A percentile compares a stretch with the other conserved stretches of the same genome.
Evolutionary conservation across 2,797 vertebrate species (phyloP).

Genomic region (Notoglanidium macrostoma): DNA sequence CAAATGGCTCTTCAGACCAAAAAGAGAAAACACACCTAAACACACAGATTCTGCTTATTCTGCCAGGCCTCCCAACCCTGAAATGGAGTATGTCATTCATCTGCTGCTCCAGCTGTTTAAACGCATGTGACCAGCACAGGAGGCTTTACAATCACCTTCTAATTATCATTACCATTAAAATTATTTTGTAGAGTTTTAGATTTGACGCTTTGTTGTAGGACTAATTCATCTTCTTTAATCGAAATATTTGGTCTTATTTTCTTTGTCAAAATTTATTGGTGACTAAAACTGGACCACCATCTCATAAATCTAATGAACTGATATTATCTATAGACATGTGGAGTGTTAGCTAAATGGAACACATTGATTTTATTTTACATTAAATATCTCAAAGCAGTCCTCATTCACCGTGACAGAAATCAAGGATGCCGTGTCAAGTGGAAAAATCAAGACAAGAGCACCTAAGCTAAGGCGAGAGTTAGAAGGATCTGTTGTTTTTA

Average conservation of each 20-base stretch:
- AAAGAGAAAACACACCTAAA: background rate
- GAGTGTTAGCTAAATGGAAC: background rate
- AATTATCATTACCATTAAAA: too few species aligned
- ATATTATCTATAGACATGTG: background rate
- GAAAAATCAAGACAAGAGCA: too few species aligned
- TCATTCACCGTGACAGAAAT: too few species aligned
- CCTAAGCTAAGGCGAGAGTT: too few species aligned
- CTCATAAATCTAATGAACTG: background rate
- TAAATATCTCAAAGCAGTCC: background rate
- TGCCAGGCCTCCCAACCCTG: background rate
- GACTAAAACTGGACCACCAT: background rate
- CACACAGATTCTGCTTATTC: background rate
- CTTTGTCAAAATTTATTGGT: background rate
- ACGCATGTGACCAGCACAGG: background rate
- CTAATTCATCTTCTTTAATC: too few species aligned
- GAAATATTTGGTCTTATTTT: too few species aligned
- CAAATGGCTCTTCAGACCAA: background rate
- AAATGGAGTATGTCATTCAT: background rate
- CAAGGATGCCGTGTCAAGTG: too few species aligned
- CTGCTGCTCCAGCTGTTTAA: background rate
- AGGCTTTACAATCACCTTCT: too few species aligned
- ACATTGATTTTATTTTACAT: background rate
- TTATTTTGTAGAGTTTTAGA: background rate
- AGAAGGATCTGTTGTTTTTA: too few species aligned
- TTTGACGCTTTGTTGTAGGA: background rate